Conservation (phyloP, 2,888 invertebrate genomes). For the Himalopsyche anomala region DNA sequence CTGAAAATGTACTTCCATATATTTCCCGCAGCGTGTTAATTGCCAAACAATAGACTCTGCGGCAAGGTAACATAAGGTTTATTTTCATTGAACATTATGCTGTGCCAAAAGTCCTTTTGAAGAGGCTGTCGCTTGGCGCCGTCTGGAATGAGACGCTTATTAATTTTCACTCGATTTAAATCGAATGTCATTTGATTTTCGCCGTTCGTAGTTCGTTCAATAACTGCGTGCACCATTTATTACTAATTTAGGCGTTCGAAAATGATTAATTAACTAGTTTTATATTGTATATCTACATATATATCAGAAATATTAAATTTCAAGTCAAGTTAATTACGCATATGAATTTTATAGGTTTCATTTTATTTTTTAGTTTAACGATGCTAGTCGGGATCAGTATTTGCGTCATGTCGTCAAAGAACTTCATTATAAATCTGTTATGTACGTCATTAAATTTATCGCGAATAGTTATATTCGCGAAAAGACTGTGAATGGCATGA, state of each 20-base stretch:
- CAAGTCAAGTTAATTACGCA: no score
- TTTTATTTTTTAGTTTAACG: no score
- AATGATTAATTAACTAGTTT: no score
- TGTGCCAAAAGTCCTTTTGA: neutral
- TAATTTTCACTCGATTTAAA: slow-evolving; percentile 56
- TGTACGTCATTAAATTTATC: neutral
- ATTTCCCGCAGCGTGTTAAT: slow-evolving; percentile 20
- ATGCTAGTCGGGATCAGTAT: no score
- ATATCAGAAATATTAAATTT: no score
- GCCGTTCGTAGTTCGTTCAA: slow-evolving; percentile 1
- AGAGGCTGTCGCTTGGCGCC: slow-evolving; percentile 34
- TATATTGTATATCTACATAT: no score
- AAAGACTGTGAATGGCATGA: neutral
- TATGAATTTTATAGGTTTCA: no score
- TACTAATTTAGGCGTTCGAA: no score
- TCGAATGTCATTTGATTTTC: slow-evolving; percentile 53
- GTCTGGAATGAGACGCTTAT: slow-evolving; percentile 42
- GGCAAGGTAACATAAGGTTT: neutral
- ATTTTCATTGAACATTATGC: slow-evolving; percentile 20
- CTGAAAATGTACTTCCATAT: slow-evolving; percentile 7
- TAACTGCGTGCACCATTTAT: neutral
- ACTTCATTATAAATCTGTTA: no score
- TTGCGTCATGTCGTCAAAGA: no score
- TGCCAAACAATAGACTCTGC: slow-evolving; percentile 8
- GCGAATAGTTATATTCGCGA: neutral